phyloP scores from a whole-genome alignment of 1,140 invertebrate genomes.

The Drosophila persimilis region DNA sequence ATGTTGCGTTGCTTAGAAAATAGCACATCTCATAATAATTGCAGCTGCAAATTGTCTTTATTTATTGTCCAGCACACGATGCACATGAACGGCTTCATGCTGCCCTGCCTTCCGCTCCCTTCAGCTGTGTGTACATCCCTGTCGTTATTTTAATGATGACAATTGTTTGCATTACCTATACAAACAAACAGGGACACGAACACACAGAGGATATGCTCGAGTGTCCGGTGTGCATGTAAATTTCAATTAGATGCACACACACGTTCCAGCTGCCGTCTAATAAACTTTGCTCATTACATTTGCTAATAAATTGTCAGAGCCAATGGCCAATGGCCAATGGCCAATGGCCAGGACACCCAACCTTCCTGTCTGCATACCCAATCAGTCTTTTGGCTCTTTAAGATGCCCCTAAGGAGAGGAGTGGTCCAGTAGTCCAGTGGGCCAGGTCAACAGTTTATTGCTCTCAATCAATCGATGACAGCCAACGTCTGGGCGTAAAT shows the following conservation, averaged over 20 bases:
- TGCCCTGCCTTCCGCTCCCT: constrained; percentile 14
- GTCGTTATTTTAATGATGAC: constrained; percentile 78
- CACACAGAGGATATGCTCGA: constrained; percentile 19
- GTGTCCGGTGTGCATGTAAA: constrained; percentile 61
- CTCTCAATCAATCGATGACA: constrained; percentile 60
- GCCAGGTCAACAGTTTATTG: constrained; percentile 39
- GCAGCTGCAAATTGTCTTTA: constrained; percentile 79
- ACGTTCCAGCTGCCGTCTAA: constrained; percentile 49
- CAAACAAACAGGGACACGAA: constrained; percentile 3
- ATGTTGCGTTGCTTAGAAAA: constrained; percentile 50
- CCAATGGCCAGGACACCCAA: constrained; percentile 2
- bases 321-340: constrained; percentile 28
- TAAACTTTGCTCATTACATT: constrained; percentile 77
- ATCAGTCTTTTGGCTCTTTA: constrained; percentile 13
- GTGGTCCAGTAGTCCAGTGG: too few species aligned
- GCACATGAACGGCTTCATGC: constrained; percentile 29
- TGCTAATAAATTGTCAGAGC: constrained; percentile 72
- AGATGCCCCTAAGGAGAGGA: constrained; percentile 16
- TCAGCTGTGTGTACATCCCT: constrained; percentile 38
- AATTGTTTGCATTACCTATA: constrained; percentile 69
- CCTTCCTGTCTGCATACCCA: background rate
- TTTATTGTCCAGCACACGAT: constrained; percentile 64
- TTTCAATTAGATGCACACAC: constrained; percentile 78
- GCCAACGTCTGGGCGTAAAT: constrained; percentile 51
- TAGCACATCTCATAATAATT: constrained; percentile 78